Base-by-base conservation (phyloP, 2,888 invertebrate species). In the Rhagonycha fulva region DNA sequence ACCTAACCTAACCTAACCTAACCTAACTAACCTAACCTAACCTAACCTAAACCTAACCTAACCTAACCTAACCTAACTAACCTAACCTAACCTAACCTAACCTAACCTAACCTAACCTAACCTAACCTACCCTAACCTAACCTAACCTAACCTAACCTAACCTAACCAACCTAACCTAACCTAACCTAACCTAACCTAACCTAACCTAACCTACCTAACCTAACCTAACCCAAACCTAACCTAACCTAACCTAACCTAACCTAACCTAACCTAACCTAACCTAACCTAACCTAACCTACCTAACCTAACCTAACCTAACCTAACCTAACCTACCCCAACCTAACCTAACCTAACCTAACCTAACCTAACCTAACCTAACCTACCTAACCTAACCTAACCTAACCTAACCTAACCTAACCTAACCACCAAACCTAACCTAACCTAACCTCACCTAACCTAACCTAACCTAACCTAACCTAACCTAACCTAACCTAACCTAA, bases 51-150 rank as follows among this genome's bases (percentile, higher is more conserved):
- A 66, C 66, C 66, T 66, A 66, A 66, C 66, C 66, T 66, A 66
- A 66, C 66, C 66, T 66, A 66, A 66, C 66, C 66, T 66, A 66
- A 66, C 66, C 66, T 66, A 66, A 66, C 66, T 66, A 66, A 66
- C 66, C 66, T 66, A 66, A 66, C 66, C 66, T 66, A 66, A 66
- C 66, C 68, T 68, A 32, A 78, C 80, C 81, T 78, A 75, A 79
- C 80, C 81, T 77, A 76, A 79, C 80, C 80, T 76, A 78, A 78
- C 79, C 79, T 75, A 78, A 78, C 80, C 79, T 71, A 73, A 80
- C 80, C 77, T 74, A 75, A 74, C 76, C 74, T 73, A 79, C 78
- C 80, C 80, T 80, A 79, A 81, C 81, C 80, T 79, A 79, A 81
- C 81, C 81, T 77, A 80, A 81, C 81, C 80, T 79, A 81, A 80